Base-by-base conservation (phyloP, 2,797 vertebrate species). In the Pseudomugil gertrudae region DNA sequence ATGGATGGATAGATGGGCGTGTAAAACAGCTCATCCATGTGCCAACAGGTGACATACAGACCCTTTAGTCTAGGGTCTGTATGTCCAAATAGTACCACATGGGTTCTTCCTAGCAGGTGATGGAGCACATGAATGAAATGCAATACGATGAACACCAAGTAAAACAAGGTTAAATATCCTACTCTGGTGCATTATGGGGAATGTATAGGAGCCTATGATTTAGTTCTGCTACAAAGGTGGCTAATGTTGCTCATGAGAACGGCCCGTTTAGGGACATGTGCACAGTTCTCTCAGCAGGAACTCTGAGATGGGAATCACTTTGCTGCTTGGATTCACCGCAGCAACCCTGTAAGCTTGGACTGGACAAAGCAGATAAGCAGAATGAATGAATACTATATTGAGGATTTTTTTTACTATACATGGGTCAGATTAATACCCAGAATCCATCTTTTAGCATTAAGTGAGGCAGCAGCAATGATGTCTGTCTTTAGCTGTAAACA, bases 401-500 rank as follows among this genome's bases (percentile, higher is more conserved):
- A 43, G 8, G 40, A 5, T 19, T n/a, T 19, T 19, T 6, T 43
- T 1, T n/a, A 36, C 40, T 7, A 19, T n/a, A 43, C 7, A 19
- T 43, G 40, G 65, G 9, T 66, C 47, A 62, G 59, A 67, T 36
- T n/a, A 43, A 43, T 19, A 43, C 15, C 6, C 17, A 52, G 40
- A 64, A 43, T 57, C 23, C 36, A 5, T 21, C 35, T 54, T 55
- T 45, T 17, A 59, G 40, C 40, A 48, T 66, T 35, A 43, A 69
- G 8, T 14, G 56, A 53, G 43, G 38, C 30, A 56, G 24, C 57
- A 63, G 52, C 72, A 74, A 48, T 48, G 7, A 17, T 64, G 19
- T 14, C 33, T 9, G 19, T 19, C 47, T 52, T 55, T 60, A 57
- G 48, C 35, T 48, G 66, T 69, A 79, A 81, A 72, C 69, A 76